phyloP scores from a whole-genome alignment of 2,113 vertebrate genomes.

The Cariama cristata region DNA sequence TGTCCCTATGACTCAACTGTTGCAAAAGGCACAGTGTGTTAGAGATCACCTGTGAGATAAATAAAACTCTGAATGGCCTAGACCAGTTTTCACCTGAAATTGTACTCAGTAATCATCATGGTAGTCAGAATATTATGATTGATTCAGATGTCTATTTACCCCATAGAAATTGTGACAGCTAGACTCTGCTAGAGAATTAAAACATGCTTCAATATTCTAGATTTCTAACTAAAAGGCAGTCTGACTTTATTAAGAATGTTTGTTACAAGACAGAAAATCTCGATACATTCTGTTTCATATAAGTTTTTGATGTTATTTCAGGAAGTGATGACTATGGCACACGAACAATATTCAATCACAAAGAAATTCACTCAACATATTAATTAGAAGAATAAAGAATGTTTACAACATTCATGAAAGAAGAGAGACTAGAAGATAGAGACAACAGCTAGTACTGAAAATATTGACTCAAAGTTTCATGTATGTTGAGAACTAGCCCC shows the following conservation, averaged over 20 bases:
- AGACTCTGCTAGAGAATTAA: not conserved
- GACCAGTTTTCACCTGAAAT: not conserved
- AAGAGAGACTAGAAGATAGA: not conserved
- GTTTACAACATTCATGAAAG: not conserved
- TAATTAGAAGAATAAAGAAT: not conserved
- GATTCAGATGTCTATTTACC: not conserved
- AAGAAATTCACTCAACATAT: not conserved
- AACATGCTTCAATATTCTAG: not conserved
- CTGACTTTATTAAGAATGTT: not conserved
- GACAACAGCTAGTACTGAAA: not conserved
- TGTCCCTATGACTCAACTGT: not conserved
- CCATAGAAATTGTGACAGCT: not conserved
- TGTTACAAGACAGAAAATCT: not conserved
- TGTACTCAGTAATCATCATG: not conserved
- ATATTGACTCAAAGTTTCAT: not conserved
- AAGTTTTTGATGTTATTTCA: not conserved
- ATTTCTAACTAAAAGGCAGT: not conserved
- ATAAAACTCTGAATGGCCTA: not conserved
- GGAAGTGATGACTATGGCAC: fast-evolving
- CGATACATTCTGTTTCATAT: not conserved
- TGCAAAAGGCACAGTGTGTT: not conserved
- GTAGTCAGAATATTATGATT: not conserved
- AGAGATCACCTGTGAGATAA: not conserved
- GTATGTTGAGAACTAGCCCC: not conserved
- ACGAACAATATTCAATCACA: not conserved